phyloP scores from a whole-genome alignment of 2,113 vertebrate species.

The Strix uralensis region DNA sequence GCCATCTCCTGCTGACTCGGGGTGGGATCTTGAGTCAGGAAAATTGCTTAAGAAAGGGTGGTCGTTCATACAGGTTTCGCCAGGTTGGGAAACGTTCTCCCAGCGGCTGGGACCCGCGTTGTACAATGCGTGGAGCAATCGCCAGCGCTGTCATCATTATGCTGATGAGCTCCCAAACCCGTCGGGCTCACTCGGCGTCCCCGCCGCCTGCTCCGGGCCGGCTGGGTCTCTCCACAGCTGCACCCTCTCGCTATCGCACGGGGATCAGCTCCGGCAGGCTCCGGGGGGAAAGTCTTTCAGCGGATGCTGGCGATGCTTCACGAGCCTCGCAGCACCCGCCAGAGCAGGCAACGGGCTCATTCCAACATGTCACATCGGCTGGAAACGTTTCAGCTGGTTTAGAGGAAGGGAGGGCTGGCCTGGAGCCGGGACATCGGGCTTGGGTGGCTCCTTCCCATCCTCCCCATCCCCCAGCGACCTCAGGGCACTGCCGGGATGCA shows the following conservation, averaged over 20 bases:
- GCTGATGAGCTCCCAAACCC: conserved; percentile 32
- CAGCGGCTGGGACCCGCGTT: conserved; percentile 14
- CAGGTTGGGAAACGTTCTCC: conserved; percentile 36
- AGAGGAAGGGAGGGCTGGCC: neutral
- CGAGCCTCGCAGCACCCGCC: neutral
- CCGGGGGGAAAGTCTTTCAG: neutral
- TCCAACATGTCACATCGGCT: neutral
- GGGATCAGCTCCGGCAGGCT: neutral
- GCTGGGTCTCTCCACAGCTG: neutral
- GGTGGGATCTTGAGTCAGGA: conserved; percentile 55
- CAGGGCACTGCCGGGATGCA: neutral
- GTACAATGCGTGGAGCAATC: conserved; percentile 39
- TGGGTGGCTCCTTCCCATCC: neutral
- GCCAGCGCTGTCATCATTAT: neutral
- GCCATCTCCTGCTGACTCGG: neutral
- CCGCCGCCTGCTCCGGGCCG: neutral
- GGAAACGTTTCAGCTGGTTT: neutral
- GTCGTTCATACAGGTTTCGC: conserved; percentile 28
- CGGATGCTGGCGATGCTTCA: neutral
- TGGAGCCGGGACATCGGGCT: neutral
- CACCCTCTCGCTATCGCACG: neutral
- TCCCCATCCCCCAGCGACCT: neutral
- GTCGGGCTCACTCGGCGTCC: neutral
- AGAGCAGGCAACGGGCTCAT: neutral
- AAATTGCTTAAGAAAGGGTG: conserved; percentile 43